A percentile compares a stretch with the other conserved stretches of the same genome.
Conservation (phyloP, 2,888 invertebrate species). For the Sympetrum striolatum region DNA sequence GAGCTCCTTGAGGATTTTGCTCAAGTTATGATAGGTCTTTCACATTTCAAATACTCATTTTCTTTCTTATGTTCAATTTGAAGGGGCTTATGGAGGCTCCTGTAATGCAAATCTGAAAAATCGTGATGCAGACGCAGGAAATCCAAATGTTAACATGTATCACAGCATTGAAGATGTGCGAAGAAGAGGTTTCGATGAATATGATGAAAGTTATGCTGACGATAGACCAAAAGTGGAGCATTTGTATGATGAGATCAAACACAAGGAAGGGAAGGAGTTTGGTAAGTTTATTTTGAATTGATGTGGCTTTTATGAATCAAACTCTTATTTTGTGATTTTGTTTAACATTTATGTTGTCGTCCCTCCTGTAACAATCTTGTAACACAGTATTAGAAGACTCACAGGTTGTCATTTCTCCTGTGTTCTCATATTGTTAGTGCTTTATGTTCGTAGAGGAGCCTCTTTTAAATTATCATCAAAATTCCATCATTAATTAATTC, state of each 20-base stretch:
- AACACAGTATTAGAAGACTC: too few species aligned
- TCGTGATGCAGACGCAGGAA: constrained; percentile 82
- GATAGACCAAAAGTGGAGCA: constrained; percentile 76
- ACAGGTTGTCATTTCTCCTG: too few species aligned
- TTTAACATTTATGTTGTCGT: too few species aligned
- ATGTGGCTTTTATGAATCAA: not conserved
- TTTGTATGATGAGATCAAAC: constrained; percentile 89
- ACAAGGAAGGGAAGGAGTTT: constrained; percentile 71
- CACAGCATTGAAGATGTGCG: constrained; percentile 74
- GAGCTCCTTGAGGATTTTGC: too few species aligned
- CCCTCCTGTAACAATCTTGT: too few species aligned
- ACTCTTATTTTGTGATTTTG: too few species aligned
- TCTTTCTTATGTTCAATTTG: not conserved
- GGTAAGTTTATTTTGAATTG: constrained; percentile 46
- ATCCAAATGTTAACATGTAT: constrained; percentile 80
- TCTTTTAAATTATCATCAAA: not conserved
- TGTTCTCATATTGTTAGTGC: too few species aligned
- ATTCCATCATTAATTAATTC: too few species aligned
- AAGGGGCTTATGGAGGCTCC: constrained; percentile 64
- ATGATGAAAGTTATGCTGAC: not conserved
- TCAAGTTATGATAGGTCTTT: too few species aligned
- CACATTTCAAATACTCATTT: not conserved
- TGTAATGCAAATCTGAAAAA: constrained; percentile 78
- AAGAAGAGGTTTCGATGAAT: constrained; percentile 8
- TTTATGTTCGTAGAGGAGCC: not conserved